Conservation (phyloP, 1,140 invertebrate species). For the Caenorhabditis remanei region DNA sequence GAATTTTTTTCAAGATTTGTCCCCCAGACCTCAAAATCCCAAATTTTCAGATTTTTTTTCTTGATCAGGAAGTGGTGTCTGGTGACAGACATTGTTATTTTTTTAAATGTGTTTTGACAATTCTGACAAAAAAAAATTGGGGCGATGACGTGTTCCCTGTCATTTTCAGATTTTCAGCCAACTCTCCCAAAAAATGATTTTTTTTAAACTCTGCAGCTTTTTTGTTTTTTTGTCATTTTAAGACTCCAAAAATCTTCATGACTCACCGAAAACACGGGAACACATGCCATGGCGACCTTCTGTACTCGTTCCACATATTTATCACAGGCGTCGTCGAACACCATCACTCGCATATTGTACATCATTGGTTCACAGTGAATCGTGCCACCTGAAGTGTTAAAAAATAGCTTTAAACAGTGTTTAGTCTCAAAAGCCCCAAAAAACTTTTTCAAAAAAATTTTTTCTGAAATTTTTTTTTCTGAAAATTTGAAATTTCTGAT, state of each 20-base stretch:
- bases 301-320: constrained; percentile 45
- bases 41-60: too few species aligned
- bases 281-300: constrained; percentile 45
- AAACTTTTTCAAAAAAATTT: too few species aligned
- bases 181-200: too few species aligned
- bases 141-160: too few species aligned
- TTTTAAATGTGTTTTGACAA: too few species aligned
- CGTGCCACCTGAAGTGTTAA: not conserved
- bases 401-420: not conserved
- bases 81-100: too few species aligned
- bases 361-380: constrained; percentile 54
- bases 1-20: too few species aligned
- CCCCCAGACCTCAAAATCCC: too few species aligned
- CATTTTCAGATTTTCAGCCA: too few species aligned
- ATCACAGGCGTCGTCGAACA: constrained; percentile 27
- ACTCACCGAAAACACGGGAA: constrained; percentile 51
- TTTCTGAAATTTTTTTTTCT: not conserved
- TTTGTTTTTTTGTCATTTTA: not conserved
- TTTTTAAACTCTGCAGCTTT: not conserved
- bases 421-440: too few species aligned
- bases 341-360: constrained; percentile 53
- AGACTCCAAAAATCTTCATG: not conserved
- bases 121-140: too few species aligned
- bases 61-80: too few species aligned
- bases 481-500: not conserved